phyloP scores from a whole-genome alignment of 2,113 vertebrate species.

The Pterocles gutturalis region DNA sequence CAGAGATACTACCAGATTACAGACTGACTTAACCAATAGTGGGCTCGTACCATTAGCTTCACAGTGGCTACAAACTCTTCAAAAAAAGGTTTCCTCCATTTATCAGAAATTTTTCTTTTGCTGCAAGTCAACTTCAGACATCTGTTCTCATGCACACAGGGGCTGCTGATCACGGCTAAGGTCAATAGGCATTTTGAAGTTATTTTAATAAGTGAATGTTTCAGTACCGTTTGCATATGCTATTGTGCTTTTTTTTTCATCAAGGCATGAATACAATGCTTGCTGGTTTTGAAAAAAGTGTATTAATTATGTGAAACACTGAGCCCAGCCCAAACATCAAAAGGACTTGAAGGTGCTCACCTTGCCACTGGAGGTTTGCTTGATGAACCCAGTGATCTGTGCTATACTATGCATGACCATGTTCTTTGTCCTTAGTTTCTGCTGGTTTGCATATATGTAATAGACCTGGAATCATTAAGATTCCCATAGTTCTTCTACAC shows the following conservation, averaged over 20 bases:
- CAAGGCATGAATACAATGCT: not conserved
- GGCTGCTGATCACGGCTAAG: not conserved
- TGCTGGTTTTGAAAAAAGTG: slow-evolving; percentile 1
- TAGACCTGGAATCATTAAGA: not conserved
- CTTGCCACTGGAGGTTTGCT: not conserved
- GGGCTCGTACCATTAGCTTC: not conserved
- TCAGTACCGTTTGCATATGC: not conserved
- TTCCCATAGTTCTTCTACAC: not conserved
- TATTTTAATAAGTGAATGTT: not conserved
- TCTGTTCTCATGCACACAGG: not conserved
- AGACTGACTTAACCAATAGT: not conserved
- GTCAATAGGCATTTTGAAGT: not conserved
- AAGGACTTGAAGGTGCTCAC: slow-evolving; percentile 11
- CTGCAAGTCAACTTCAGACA: not conserved
- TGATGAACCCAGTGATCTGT: not conserved
- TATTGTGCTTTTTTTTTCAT: not conserved
- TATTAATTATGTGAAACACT: slow-evolving; percentile 13
- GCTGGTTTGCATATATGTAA: not conserved
- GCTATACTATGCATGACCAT: not conserved
- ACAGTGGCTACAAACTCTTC: not conserved
- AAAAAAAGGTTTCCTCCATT: not conserved
- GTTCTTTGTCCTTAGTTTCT: not conserved
- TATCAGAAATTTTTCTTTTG: not conserved
- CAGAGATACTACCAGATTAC: not conserved
- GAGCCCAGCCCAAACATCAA: slow-evolving; percentile 40